Conservation (phyloP, 2,113 vertebrate species). For the Lipotes vexillifer region DNA sequence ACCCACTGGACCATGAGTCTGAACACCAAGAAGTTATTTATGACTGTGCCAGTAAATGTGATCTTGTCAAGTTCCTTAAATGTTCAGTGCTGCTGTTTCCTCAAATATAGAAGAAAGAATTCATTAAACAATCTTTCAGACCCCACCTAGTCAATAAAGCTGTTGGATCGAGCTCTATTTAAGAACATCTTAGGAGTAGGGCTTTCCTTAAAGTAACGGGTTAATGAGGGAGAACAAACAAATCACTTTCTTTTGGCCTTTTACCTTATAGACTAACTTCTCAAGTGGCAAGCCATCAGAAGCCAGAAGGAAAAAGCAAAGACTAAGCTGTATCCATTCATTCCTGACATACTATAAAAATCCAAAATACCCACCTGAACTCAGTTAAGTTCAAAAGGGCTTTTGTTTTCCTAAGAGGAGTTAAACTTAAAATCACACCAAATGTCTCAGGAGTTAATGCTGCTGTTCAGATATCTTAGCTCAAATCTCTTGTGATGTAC, state of each 20-base stretch:
- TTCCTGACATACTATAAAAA: neutral
- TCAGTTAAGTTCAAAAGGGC: neutral
- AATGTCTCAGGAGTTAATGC: conserved; percentile 1
- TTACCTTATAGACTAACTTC: neutral
- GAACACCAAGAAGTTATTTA: neutral
- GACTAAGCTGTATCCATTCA: neutral
- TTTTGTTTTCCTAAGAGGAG: conserved; percentile 13
- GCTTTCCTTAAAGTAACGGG: neutral
- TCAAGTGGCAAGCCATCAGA: neutral
- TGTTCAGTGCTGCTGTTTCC: neutral
- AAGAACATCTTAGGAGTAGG: neutral
- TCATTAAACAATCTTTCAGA: neutral
- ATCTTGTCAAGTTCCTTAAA: neutral
- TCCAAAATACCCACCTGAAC: neutral
- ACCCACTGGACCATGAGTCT: neutral
- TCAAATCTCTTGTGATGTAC: conserved; percentile 32
- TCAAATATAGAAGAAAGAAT: neutral
- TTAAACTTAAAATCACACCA: neutral
- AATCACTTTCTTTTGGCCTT: neutral
- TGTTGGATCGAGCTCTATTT: neutral
- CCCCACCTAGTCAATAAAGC: neutral
- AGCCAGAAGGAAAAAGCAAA: neutral
- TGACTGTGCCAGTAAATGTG: neutral
- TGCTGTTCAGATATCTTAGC: neutral
- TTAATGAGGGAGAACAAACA: neutral